A percentile compares a stretch with the other conserved stretches of the same genome.
Evolutionary conservation across 2,113 vertebrate species (phyloP).

Genomic region (Lepus americanus): DNA sequence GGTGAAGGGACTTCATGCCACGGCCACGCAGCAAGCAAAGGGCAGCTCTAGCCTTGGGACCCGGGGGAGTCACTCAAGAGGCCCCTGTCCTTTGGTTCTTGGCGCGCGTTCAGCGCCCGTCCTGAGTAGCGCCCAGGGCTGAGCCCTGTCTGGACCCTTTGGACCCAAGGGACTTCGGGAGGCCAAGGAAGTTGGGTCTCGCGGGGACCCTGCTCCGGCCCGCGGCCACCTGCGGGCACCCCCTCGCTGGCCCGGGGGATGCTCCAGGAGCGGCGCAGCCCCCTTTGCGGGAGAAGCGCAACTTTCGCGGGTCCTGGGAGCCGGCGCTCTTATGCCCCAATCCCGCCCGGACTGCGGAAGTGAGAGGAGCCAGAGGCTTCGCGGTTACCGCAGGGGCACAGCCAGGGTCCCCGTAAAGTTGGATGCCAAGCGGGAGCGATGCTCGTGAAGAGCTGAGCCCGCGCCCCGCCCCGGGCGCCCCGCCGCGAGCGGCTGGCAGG

Average conservation of each 20-base stretch:
- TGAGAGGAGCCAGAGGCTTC: neutral
- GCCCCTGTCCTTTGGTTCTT: neutral
- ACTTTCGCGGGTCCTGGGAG: slow-evolving; percentile 62
- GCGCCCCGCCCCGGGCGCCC: neutral
- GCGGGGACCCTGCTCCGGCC: neutral
- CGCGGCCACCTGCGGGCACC: neutral
- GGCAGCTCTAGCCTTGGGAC: neutral
- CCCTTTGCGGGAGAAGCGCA: neutral
- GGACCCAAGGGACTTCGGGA: neutral
- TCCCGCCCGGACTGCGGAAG: neutral
- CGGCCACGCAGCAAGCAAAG: neutral
- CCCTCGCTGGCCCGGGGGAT: neutral
- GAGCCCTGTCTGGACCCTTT: neutral
- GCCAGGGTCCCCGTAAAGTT: slow-evolving; percentile 69
- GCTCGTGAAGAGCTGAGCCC: neutral
- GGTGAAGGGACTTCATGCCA: neutral
- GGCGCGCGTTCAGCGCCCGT: accelerated
- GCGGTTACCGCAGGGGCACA: neutral
- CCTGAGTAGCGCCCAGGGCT: neutral
- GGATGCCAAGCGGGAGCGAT: neutral
- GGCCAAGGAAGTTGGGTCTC: neutral
- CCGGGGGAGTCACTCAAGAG: neutral
- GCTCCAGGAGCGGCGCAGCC: neutral
- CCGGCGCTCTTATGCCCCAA: neutral
- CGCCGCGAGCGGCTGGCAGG: neutral